These are phyloP conservation scores for Andricus grossulariae DNA, from an alignment of 1,140 invertebrate species.

Conservation along the genomic window DNA sequence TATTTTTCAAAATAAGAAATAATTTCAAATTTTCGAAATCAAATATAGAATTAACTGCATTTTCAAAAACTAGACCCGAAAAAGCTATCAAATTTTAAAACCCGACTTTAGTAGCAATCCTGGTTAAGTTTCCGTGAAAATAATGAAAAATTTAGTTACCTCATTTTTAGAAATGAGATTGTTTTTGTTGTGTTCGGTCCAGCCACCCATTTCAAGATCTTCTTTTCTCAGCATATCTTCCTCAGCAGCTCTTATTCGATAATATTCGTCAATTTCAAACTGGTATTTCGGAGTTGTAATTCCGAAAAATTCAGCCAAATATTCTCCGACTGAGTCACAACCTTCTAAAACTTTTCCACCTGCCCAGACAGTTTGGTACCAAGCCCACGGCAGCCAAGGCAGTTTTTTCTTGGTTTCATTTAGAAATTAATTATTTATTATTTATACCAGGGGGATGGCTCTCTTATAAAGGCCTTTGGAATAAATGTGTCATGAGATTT, in stretches of 20 bases:
- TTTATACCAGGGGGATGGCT: too few species aligned
- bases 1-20: too few species aligned
- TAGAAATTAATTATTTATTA: constrained; percentile 16
- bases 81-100: too few species aligned
- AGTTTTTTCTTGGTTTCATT: constrained; percentile 76
- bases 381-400: constrained; percentile 84
- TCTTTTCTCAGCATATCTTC: constrained; percentile 75
- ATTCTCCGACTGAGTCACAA: constrained; percentile 90
- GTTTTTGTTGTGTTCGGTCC: constrained; percentile 59
- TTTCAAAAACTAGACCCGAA: too few species aligned
- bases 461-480: too few species aligned
- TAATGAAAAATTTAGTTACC: background rate
- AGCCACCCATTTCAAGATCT: constrained; percentile 76
- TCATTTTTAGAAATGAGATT: constrained; percentile 48
- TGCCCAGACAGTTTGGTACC: constrained; percentile 80
- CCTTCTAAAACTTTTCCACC: constrained; percentile 82
- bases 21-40: too few species aligned
- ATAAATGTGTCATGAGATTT: too few species aligned
- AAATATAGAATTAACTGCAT: too few species aligned
- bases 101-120: too few species aligned
- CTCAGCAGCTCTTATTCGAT: constrained; percentile 77
- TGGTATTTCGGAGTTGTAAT: constrained; percentile 95
- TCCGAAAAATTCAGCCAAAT: constrained; percentile 89
- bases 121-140: too few species aligned
- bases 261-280: constrained; percentile 90